A percentile compares a stretch with the other conserved stretches of the same genome.
These are phyloP conservation scores for Pipistrellus pipistrellus DNA, from an alignment of 2,797 vertebrate species.

Conservation along the genomic window DNA sequence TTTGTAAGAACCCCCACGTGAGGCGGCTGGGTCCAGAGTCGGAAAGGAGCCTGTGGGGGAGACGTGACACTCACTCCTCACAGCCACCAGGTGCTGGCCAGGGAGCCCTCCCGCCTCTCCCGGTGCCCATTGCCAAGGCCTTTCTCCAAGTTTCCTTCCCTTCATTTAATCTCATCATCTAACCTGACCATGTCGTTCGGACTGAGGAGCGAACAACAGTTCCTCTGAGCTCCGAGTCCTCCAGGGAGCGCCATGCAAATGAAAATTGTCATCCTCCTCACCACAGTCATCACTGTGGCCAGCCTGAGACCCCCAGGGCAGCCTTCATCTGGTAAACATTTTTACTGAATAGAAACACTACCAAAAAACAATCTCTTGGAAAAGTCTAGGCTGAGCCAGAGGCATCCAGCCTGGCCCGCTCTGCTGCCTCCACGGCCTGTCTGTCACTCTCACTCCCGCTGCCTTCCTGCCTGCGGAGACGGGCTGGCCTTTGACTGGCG, in stretches of 20 bases:
- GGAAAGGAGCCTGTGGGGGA: not conserved
- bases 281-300: not conserved
- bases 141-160: not conserved
- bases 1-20: not conserved
- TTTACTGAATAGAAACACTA: constrained; percentile 37
- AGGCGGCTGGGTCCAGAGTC: not conserved
- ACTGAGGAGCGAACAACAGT: not conserved
- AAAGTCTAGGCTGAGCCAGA: not conserved
- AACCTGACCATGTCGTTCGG: not conserved
- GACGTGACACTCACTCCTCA: not conserved
- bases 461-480: not conserved
- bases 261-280: constrained; percentile 39
- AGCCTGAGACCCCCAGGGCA: not conserved
- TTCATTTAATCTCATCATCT: not conserved
- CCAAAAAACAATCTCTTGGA: not conserved
- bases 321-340: constrained; percentile 35
- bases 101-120: not conserved
- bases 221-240: not conserved
- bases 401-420: not conserved
- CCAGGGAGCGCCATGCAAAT: not conserved
- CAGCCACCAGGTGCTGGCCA: not conserved
- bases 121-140: accelerated
- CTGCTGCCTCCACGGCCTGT: accelerated
- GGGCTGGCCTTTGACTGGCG: not conserved
- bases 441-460: not conserved